A percentile compares a stretch with the other conserved stretches of the same genome.
Conservation (phyloP, 2,888 invertebrate genomes). For the Plagodis dolabraria region DNA sequence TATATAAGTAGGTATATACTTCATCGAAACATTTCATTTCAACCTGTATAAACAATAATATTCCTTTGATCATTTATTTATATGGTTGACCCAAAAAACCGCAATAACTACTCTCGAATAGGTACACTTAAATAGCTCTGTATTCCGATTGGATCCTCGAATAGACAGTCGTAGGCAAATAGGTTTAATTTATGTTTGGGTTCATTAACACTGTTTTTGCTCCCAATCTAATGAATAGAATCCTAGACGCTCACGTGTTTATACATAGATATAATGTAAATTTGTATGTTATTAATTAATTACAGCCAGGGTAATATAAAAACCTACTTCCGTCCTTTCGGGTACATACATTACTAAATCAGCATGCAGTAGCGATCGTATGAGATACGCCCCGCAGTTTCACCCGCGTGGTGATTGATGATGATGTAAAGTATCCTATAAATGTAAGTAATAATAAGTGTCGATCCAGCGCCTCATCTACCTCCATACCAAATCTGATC, state of each 20-base stretch:
- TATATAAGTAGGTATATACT: not conserved
- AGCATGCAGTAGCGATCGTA: too few relatives aligned
- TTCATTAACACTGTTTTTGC: slow-evolving; percentile 27
- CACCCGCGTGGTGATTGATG: too few relatives aligned
- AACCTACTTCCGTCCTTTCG: too few relatives aligned
- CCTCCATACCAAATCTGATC: too few relatives aligned
- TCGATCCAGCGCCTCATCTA: too few relatives aligned
- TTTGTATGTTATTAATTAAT: not conserved
- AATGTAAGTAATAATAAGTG: too few relatives aligned
- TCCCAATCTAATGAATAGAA: slow-evolving; percentile 10
- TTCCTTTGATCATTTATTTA: slow-evolving; percentile 16
- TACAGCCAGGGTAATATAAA: not conserved
- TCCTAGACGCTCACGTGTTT: not conserved
- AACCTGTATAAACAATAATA: slow-evolving; percentile 9
- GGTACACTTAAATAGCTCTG: slow-evolving; percentile 7
- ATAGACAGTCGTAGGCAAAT: slow-evolving; percentile 19
- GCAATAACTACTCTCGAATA: not conserved
- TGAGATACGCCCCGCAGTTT: too few relatives aligned
- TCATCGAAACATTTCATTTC: slow-evolving; percentile 10
- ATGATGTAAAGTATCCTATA: too few relatives aligned
- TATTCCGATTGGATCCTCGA: slow-evolving; percentile 17
- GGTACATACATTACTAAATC: too few relatives aligned
- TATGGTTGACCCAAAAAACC: slow-evolving; percentile 16
- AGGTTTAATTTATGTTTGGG: slow-evolving; percentile 16
- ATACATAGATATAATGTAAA: not conserved